A percentile compares a stretch with the other conserved stretches of the same genome.
phyloP scores from a whole-genome alignment of 2,113 vertebrate species.

The Scytalopus superciliaris region DNA sequence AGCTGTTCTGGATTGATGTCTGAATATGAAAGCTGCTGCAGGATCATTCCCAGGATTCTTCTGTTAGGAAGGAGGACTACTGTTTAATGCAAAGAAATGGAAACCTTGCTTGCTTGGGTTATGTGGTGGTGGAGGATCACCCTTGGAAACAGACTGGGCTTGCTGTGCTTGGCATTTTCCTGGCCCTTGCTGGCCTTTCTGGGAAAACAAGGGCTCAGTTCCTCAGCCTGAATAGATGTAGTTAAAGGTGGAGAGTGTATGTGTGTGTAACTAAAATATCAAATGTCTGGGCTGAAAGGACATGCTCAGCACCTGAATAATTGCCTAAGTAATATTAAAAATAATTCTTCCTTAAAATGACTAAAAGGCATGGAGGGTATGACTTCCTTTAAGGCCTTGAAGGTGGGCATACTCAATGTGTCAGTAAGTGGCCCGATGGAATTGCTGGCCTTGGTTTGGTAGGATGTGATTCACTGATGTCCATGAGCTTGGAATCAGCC shows the following conservation, averaged over 20 bases:
- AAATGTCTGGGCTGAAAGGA: neutral
- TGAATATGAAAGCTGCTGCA: constrained; percentile 14
- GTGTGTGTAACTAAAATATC: neutral
- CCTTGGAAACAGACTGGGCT: neutral
- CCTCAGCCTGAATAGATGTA: constrained; percentile 6
- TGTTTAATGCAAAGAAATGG: neutral
- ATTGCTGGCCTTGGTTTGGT: neutral
- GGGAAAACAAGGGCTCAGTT: constrained; percentile 10
- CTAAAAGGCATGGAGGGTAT: neutral
- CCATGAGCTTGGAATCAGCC: neutral
- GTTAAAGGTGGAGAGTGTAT: constrained; percentile 17
- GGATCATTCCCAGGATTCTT: constrained; percentile 30
- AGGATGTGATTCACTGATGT: constrained; percentile 10
- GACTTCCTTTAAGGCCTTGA: neutral
- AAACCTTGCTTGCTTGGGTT: constrained; percentile 39
- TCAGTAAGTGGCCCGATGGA: neutral
- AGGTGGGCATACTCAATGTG: neutral
- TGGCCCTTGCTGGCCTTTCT: neutral
- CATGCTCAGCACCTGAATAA: constrained; percentile 43
- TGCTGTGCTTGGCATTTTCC: neutral
- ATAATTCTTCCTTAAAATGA: neutral
- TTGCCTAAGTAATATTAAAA: neutral
- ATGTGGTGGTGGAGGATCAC: constrained; percentile 20
- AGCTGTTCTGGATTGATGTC: neutral
- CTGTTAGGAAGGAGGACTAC: neutral